These are phyloP conservation scores for Miopithecus talapoin DNA, from an alignment of 2,797 vertebrate species.

Conservation along the genomic window DNA sequence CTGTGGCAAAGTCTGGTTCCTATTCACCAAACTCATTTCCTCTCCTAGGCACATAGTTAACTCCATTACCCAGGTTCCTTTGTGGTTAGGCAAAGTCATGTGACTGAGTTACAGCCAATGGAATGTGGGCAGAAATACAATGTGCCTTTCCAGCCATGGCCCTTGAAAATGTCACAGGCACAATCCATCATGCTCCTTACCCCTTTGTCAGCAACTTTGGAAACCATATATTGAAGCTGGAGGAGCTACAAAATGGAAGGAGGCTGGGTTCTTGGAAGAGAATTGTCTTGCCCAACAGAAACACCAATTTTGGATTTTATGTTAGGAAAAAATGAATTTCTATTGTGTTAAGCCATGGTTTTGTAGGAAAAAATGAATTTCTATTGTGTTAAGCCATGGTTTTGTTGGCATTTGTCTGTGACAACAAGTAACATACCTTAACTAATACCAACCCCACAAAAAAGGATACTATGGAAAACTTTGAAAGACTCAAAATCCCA, in stretches of 20 bases:
- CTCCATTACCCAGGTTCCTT: neutral
- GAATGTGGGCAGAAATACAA: constrained; percentile 1
- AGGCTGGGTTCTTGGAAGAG: neutral
- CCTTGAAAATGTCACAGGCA: neutral
- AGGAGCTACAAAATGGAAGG: neutral
- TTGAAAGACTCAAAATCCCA: constrained; percentile 34
- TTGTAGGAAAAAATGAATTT: neutral
- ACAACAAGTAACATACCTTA: neutral
- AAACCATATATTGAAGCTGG: neutral
- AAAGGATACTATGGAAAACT: neutral
- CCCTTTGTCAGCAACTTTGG: neutral
- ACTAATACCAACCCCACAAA: neutral
- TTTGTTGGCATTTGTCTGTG: neutral
- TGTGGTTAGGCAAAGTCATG: constrained; percentile 3
- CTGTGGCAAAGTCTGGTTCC: neutral
- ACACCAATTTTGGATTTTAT: neutral
- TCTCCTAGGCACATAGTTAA: neutral
- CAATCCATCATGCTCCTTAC: neutral
- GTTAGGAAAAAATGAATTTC: neutral
- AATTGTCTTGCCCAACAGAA: neutral
- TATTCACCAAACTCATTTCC: neutral
- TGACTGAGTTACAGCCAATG: neutral
- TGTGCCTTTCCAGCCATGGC: neutral
- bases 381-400: neutral
- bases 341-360: neutral